A percentile compares a stretch with the other conserved stretches of the same genome.
phyloP scores from a whole-genome alignment of 2,113 vertebrate genomes.

The Heteronetta atricapilla region DNA sequence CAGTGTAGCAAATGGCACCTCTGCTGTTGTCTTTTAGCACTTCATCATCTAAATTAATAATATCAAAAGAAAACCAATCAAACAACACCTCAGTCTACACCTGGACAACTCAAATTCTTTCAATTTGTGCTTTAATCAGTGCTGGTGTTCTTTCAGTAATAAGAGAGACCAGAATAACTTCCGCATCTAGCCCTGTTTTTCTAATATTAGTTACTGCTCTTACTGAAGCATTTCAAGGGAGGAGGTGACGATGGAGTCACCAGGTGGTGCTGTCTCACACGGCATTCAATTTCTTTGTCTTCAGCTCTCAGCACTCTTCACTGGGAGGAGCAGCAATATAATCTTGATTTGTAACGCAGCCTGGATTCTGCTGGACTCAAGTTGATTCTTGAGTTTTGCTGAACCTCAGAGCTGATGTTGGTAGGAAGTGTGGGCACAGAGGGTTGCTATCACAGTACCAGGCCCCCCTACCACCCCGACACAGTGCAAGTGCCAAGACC shows the following conservation, averaged over 20 bases:
- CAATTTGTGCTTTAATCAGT: neutral
- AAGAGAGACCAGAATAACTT: neutral
- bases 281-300: neutral
- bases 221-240: neutral
- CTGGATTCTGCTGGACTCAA: neutral
- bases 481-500: neutral
- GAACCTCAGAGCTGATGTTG: neutral
- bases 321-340: neutral
- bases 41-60: neutral
- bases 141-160: neutral
- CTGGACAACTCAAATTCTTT: neutral
- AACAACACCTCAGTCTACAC: neutral
- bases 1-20: neutral
- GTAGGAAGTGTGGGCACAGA: neutral
- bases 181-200: neutral
- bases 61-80: neutral
- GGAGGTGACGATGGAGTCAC: neutral
- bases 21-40: neutral
- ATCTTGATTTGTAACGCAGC: accelerated
- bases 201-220: neutral
- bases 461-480: neutral
- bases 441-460: neutral
- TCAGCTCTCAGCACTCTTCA: neutral
- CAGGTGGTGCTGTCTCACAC: conserved; percentile 23
- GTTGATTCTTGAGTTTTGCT: neutral